Evolutionary conservation across 2,797 vertebrate genomes (phyloP), one percentile per base, ranked within the genome.

Genomic region (Okamejei kenojei): DNA sequence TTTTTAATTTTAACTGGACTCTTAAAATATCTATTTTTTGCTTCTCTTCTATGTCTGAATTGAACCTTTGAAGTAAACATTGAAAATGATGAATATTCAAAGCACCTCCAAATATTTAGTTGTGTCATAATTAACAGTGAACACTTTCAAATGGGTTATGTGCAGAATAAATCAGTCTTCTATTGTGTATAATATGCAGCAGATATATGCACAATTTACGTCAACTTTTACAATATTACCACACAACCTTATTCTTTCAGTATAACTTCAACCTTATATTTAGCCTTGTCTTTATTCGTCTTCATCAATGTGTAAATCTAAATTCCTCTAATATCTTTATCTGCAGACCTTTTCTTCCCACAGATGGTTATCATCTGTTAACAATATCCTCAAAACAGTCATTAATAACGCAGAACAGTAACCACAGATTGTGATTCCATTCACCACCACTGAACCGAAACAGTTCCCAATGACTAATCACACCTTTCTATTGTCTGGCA

Each of bases 351-450:
- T 35, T 1, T 17, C 35, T 88, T 68, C 63, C 84, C 32, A 88
- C 63, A 88, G 29, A 65, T 21, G 61, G n/a, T 63, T 68, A 88
- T 68, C 84, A 88, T 68, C 61, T 88, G 84, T 9, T 88, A 88
- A 88, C 63, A 68, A 88, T 68, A 88, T 88, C 63, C 63, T 88
- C 84, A 88, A n/a, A 68, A 68, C 84, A 88, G 61, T 35, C 84
- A 88, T 88, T 88, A 88, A 88, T 88, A 88, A 65, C 61, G 7
- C 29, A 19, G n/a, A 88, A 21, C 17, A 21, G n/a, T 61, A 88
- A 68, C n/a, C 84, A 65, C 61, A 65, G 84, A 88, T 15, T 88
- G 29, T 35, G 84, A 68, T 61, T 32, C 61, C 84, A 88, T 32
- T 88, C 35, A n/a, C 84, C 61, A 88, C 32, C 84, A 88, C 17